phyloP scores from a whole-genome alignment of 2,797 vertebrate species.

The Gobionotothen gibberifrons region DNA sequence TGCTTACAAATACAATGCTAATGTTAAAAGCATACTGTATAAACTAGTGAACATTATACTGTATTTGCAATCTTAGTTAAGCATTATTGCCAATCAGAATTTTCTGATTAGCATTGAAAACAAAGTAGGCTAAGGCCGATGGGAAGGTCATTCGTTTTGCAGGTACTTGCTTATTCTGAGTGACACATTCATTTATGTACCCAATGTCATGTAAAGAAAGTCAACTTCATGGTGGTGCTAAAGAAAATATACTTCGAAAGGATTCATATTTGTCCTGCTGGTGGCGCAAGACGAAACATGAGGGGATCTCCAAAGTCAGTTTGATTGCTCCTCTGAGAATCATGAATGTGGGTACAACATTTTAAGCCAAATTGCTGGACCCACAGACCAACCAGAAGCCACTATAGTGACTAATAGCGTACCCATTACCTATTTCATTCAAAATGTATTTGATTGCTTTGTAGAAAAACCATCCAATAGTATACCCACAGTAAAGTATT shows the following conservation, averaged over 20 bases:
- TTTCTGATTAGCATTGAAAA: background rate
- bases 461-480: background rate
- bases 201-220: background rate
- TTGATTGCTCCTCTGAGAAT: background rate
- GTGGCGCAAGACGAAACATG: background rate
- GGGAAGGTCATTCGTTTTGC: no score
- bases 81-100: background rate
- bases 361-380: background rate
- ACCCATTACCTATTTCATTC: slow-evolving; percentile 2
- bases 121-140: no score
- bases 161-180: no score
- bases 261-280: no score
- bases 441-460: background rate
- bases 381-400: background rate
- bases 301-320: background rate
- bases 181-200: no score
- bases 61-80: background rate
- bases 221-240: no score
- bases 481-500: slow-evolving; percentile 6
- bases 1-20: background rate
- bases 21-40: background rate
- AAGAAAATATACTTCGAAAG: no score
- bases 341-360: background rate
- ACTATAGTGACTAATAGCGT: slow-evolving; percentile 7
- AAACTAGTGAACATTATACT: background rate